These are phyloP conservation scores for Trichoplusia ni DNA, from an alignment of 1,140 invertebrate genomes.

Conservation along the genomic window DNA sequence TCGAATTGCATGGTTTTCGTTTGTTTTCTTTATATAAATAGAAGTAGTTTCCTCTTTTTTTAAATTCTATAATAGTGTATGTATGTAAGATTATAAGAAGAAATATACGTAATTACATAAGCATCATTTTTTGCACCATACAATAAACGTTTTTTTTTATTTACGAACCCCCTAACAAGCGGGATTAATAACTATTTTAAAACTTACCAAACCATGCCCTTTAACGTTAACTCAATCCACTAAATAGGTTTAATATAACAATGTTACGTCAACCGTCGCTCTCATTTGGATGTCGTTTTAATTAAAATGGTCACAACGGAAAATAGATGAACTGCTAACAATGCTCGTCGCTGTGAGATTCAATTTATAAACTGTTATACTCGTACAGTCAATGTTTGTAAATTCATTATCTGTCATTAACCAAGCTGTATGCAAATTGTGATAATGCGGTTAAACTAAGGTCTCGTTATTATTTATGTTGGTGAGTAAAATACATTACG, in stretches of 20 bases:
- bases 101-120: too few relatives aligned
- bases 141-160: too few relatives aligned
- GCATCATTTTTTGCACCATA: too few relatives aligned
- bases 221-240: too few relatives aligned
- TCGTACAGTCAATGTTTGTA: constrained; percentile 29
- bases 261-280: neutral
- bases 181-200: too few relatives aligned
- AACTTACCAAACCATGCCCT: too few relatives aligned
- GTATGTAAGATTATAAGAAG: too few relatives aligned
- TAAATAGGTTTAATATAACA: neutral
- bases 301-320: constrained; percentile 16
- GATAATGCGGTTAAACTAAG: constrained; percentile 14
- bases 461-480: neutral
- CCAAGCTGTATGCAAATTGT: constrained; percentile 28
- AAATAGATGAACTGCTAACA: constrained; percentile 34
- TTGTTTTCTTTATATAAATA: too few relatives aligned
- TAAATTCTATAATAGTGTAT: too few relatives aligned
- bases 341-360: constrained; percentile 32
- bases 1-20: too few relatives aligned
- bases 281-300: constrained; percentile 5
- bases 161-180: too few relatives aligned
- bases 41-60: too few relatives aligned
- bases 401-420: constrained; percentile 41
- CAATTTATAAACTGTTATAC: constrained; percentile 35
- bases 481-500: neutral